A percentile compares a stretch with the other conserved stretches of the same genome.
Evolutionary conservation across 2,888 invertebrate species (phyloP).

Genomic region (Coleophora flavipennella): DNA sequence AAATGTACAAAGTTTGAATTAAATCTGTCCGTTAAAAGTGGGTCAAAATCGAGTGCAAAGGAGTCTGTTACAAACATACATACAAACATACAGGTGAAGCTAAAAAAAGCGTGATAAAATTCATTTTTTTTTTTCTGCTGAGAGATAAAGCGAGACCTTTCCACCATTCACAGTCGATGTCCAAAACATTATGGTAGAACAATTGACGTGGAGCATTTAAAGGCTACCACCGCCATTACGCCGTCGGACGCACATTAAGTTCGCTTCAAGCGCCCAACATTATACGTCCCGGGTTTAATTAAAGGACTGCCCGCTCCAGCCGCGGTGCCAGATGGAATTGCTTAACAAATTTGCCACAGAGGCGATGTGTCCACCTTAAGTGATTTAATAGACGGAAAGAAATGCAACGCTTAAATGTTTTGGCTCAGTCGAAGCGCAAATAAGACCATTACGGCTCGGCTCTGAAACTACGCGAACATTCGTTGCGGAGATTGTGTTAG

Average conservation of each 20-base stretch:
- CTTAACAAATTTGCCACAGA: constrained; percentile 69
- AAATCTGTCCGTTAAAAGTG: too few species aligned
- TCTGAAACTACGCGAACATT: not conserved
- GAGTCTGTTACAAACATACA: too few species aligned
- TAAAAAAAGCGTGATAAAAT: too few species aligned
- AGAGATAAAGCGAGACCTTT: too few species aligned
- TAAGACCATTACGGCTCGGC: constrained; percentile 14
- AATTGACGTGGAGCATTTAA: constrained; percentile 65
- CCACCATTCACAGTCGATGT: constrained; percentile 4
- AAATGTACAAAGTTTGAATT: too few species aligned
- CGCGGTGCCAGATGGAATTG: constrained; percentile 65
- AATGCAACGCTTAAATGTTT: constrained; percentile 54
- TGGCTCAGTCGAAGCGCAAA: constrained; percentile 12
- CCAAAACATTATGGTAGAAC: constrained; percentile 30
- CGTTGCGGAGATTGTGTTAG: too few species aligned
- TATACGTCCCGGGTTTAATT: constrained; percentile 67
- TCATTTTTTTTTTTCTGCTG: too few species aligned
- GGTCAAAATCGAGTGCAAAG: too few species aligned
- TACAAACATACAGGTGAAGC: too few species aligned
- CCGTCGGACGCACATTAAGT: constrained; percentile 66
- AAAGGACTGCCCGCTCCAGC: constrained; percentile 62
- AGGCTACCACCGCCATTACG: constrained; percentile 56
- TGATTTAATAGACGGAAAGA: constrained; percentile 72
- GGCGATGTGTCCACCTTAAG: constrained; percentile 71
- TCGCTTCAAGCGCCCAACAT: constrained; percentile 60